phyloP scores from a whole-genome alignment of 2,888 invertebrate species.

The Dynastes hyllus region DNA sequence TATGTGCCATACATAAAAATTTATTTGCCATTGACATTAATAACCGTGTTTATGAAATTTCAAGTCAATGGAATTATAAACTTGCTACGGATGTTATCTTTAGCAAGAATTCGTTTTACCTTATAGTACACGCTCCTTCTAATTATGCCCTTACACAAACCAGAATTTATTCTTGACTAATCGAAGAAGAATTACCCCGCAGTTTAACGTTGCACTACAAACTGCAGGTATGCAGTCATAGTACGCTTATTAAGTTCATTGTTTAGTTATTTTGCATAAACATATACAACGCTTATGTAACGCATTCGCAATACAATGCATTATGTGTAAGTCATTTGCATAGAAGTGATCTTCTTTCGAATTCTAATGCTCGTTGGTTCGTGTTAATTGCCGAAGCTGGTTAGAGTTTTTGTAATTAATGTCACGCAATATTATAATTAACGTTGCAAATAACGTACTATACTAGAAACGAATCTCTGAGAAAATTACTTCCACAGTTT shows the following conservation, averaged over 20 bases:
- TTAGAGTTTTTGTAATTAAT: constrained; percentile 19
- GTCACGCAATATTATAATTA: constrained; percentile 28
- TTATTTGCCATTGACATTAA: too few species aligned
- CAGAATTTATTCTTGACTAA: constrained; percentile 10
- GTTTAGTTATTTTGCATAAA: too few species aligned
- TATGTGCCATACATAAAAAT: too few species aligned
- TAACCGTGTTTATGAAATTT: too few species aligned
- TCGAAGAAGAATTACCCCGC: constrained; percentile 6
- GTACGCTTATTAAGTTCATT: constrained; percentile 12
- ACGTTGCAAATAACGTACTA: not conserved
- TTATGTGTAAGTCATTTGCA: constrained; percentile 20
- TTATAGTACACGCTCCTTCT: not conserved
- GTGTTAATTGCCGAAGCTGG: constrained; percentile 8
- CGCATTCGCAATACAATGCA: constrained; percentile 21
- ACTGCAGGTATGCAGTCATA: constrained; percentile 1
- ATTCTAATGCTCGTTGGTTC: constrained; percentile 15
- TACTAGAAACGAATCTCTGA: not conserved
- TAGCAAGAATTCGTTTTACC: too few species aligned
- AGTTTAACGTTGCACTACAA: constrained; percentile 7
- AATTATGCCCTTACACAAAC: not conserved
- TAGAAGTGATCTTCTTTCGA: constrained; percentile 13
- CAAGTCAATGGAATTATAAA: too few species aligned
- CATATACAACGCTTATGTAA: not conserved
- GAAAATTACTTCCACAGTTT: constrained; percentile 15
- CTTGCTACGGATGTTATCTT: too few species aligned